Conservation (phyloP, 2,888 invertebrate genomes). For the Julus scandinavius region DNA sequence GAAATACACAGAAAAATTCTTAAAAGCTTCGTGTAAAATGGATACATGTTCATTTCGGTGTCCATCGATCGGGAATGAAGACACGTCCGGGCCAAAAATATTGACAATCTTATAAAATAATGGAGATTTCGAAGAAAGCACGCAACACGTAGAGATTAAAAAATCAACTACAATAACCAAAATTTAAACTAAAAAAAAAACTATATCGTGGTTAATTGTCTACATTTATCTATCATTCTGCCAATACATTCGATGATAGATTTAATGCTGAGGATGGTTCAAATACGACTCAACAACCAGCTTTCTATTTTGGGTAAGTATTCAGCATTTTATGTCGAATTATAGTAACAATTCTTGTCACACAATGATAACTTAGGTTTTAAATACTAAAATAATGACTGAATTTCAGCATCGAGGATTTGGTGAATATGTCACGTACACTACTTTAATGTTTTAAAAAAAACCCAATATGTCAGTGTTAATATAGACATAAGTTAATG, state of each 20-base stretch:
- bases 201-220: not conserved
- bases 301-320: constrained; percentile 9
- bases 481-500: no score
- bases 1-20: not conserved
- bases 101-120: constrained; percentile 12
- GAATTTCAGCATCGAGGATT: no score
- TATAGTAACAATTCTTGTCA: no score
- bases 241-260: not conserved
- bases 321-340: no score
- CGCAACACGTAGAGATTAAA: not conserved
- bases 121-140: not conserved
- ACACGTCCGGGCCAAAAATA: not conserved
- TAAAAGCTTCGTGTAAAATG: not conserved
- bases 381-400: no score
- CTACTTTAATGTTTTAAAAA: no score
- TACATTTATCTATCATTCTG: not conserved
- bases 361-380: no score
- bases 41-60: constrained; percentile 2
- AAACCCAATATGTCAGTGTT: no score
- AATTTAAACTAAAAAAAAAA: not conserved
- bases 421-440: no score
- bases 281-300: constrained; percentile 15
- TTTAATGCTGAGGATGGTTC: not conserved
- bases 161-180: not conserved
- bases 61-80: not conserved